These are phyloP conservation scores for Apis florea DNA, from an alignment of 1,140 invertebrate genomes.

Conservation along the genomic window DNA sequence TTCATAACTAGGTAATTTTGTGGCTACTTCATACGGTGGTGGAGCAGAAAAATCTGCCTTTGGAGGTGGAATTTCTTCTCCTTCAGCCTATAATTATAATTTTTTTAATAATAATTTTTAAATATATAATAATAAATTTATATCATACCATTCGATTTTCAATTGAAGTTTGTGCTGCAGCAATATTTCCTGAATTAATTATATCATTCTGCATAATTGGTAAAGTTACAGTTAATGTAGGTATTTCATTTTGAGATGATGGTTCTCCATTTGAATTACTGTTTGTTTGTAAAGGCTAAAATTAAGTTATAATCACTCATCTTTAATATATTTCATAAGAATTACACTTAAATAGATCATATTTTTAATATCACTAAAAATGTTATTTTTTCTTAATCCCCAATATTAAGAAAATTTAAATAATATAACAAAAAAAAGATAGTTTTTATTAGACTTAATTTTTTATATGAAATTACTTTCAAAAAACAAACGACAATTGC, in stretches of 20 bases:
- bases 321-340: neutral
- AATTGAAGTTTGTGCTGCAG: constrained; percentile 50
- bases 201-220: constrained; percentile 59
- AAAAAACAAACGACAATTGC: constrained; percentile 11
- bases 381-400: neutral
- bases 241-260: constrained; percentile 53
- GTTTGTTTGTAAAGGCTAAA: constrained; percentile 51
- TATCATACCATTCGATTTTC: constrained; percentile 50
- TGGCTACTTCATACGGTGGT: constrained; percentile 90
- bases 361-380: neutral
- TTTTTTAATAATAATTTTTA: constrained; percentile 13
- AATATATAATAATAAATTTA: neutral
- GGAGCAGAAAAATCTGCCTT: constrained; percentile 91
- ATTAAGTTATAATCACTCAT: neutral
- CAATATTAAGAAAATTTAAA: neutral
- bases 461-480: neutral
- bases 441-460: constrained; percentile 8
- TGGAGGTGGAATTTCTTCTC: constrained; percentile 86
- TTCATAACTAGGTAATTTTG: constrained; percentile 94
- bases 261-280: constrained; percentile 50
- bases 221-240: constrained; percentile 65
- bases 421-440: neutral
- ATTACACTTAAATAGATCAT: neutral
- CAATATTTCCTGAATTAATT: constrained; percentile 55
- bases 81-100: constrained; percentile 46